Conservation (phyloP, 2,888 invertebrate species). For the Nebria salina region DNA sequence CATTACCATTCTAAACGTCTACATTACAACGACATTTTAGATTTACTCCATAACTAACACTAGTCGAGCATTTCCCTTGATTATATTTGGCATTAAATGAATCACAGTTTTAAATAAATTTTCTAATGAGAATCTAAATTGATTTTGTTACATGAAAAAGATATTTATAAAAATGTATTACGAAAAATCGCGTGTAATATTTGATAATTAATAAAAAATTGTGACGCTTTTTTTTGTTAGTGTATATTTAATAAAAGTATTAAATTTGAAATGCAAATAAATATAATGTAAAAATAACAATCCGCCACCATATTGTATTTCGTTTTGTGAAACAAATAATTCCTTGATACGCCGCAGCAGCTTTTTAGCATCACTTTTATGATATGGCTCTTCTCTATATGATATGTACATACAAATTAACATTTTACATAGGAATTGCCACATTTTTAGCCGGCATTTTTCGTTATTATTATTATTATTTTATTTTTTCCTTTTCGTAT, state of each 20-base stretch:
- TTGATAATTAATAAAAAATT: too few species aligned
- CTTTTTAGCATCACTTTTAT: slow-evolving; percentile 34
- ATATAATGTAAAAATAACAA: not conserved
- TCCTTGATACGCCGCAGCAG: slow-evolving; percentile 23
- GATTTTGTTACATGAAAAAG: too few species aligned
- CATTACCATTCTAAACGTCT: too few species aligned
- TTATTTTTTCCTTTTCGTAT: not conserved
- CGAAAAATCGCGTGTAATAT: too few species aligned
- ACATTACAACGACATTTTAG: too few species aligned
- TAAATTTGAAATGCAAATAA: slow-evolving; percentile 44
- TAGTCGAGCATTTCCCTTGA: too few species aligned
- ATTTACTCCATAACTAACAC: too few species aligned
- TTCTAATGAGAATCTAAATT: too few species aligned
- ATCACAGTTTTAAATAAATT: too few species aligned
- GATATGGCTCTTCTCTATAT: not conserved
- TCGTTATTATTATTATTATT: not conserved
- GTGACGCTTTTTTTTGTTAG: slow-evolving; percentile 19
- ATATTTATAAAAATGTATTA: too few species aligned
- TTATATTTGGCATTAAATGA: too few species aligned
- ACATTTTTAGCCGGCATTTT: slow-evolving; percentile 10
- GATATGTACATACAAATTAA: slow-evolving; percentile 45
- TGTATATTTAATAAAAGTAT: slow-evolving; percentile 43
- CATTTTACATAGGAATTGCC: slow-evolving; percentile 40
- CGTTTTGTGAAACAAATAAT: slow-evolving; percentile 31
- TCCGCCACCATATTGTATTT: not conserved